Conservation (phyloP, 2,888 invertebrate species). For the Plagodis pulveraria region DNA sequence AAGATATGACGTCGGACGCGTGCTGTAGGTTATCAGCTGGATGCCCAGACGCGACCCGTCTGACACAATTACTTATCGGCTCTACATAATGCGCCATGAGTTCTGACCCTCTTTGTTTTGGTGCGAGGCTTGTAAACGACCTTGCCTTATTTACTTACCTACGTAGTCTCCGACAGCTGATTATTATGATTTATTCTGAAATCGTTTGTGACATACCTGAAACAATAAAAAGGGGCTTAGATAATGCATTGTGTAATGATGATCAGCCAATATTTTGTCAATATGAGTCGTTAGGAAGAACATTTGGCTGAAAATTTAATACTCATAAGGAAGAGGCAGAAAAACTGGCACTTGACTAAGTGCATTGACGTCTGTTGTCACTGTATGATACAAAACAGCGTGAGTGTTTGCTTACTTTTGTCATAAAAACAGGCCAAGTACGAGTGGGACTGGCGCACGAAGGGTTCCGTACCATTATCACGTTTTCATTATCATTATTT, state of each 20-base stretch:
- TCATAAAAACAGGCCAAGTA: too few species aligned
- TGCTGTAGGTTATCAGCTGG: conserved; percentile 65
- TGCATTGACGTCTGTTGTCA: too few species aligned
- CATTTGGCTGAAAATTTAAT: too few species aligned
- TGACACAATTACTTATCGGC: conserved; percentile 76
- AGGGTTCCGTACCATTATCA: too few species aligned
- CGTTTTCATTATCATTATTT: too few species aligned
- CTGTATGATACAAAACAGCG: too few species aligned
- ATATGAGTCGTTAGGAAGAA: too few species aligned
- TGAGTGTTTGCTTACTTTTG: too few species aligned
- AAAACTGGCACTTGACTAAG: neutral
- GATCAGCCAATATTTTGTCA: too few species aligned
- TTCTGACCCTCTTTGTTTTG: conserved; percentile 50
- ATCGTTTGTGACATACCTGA: conserved; percentile 13
- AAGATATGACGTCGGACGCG: conserved; percentile 58
- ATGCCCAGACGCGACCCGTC: conserved; percentile 74
- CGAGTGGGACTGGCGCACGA: too few species aligned
- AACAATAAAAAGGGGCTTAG: conserved; percentile 7
- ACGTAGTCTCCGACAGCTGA: conserved; percentile 5
- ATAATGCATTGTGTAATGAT: neutral
- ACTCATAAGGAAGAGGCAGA: too few species aligned
- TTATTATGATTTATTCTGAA: neutral
- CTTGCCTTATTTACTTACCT: conserved; percentile 48
- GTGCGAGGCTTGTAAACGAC: conserved; percentile 44
- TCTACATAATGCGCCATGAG: conserved; percentile 50